Evolutionary conservation across 2,888 invertebrate species (phyloP), one percentile per base, ranked within the genome.

Genomic region (Pyrochroa serraticornis): DNA sequence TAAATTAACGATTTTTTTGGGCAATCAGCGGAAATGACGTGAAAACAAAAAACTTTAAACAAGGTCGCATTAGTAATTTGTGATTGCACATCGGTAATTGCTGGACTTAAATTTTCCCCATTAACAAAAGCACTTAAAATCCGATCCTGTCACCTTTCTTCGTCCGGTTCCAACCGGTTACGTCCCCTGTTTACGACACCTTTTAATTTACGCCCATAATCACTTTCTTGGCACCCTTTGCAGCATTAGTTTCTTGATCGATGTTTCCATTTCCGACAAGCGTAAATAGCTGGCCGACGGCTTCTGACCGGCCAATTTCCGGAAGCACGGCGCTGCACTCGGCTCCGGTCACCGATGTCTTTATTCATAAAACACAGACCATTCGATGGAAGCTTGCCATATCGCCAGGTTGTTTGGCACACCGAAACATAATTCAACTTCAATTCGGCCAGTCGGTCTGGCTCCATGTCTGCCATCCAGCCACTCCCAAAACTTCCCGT

Each of bases 311-410:
- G 45, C 41, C 10, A 30, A 41, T 36, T 52, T 35, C 41, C 46
- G 58, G 47, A 41, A 50, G 36, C 49, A 58, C 8, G 39, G 22
- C 22, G 22, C 49, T 55, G 48, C 43, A 57, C 50, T 50, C 49
- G 36, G 52, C 46, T 58, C 43, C 52, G 52, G 52, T 58, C 51
- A 46, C 12, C 43, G 41, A 37, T 22, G 41, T 30, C 45, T 53
- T 53, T 55, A 47, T 55, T 47, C 35, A 45, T 49, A 48, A 53
- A 44, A 52, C 48, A 52, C 48, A 52, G 47, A 56, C 51, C 56
- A 60, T 60, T 60, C 43, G 22, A 44, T 61, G 61, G 61, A 61
- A 61, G 61, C 48, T 61, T 61, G 61, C 58, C 61, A 60, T 53
- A 53, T 46, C 41, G 46, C 46, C 53, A 39, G 49, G 38, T 59